phyloP scores from a whole-genome alignment of 1,140 invertebrate genomes.

The Andrena cerasifolii region DNA sequence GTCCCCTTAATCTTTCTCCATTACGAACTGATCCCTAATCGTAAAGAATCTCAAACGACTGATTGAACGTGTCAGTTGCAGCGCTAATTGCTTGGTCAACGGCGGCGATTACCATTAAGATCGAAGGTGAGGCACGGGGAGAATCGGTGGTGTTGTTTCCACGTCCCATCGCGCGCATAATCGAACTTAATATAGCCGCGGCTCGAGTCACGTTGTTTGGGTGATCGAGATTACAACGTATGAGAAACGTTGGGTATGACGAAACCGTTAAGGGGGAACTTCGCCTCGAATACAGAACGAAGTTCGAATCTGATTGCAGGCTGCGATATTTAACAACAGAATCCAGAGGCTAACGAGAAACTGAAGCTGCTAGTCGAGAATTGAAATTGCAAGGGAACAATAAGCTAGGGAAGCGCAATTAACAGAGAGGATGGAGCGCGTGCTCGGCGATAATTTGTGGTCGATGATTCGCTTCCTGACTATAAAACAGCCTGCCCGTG shows the following conservation, averaged over 20 bases:
- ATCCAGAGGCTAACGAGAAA: too few species aligned
- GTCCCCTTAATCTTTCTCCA: too few species aligned
- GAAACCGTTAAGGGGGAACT: background rate
- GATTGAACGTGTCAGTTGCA: background rate
- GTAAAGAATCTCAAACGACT: background rate
- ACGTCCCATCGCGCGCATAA: background rate
- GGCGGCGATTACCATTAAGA: background rate
- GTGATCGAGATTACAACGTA: background rate
- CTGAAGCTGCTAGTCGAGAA: too few species aligned
- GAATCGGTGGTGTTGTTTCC: background rate
- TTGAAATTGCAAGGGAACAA: too few species aligned
- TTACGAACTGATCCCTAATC: too few species aligned
- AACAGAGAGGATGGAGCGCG: background rate
- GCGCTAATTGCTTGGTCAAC: slow-evolving; percentile 8
- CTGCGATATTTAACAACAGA: too few species aligned
- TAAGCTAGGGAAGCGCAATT: background rate
- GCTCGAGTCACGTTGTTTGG: background rate
- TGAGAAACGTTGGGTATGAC: background rate
- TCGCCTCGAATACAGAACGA: background rate
- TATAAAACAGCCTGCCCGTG: background rate
- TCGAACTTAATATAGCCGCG: background rate
- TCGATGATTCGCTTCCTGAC: background rate
- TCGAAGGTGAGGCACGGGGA: background rate
- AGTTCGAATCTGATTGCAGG: background rate
- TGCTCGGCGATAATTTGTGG: background rate